Conservation (phyloP, 2,797 vertebrate genomes). For the Galago senegalensis region DNA sequence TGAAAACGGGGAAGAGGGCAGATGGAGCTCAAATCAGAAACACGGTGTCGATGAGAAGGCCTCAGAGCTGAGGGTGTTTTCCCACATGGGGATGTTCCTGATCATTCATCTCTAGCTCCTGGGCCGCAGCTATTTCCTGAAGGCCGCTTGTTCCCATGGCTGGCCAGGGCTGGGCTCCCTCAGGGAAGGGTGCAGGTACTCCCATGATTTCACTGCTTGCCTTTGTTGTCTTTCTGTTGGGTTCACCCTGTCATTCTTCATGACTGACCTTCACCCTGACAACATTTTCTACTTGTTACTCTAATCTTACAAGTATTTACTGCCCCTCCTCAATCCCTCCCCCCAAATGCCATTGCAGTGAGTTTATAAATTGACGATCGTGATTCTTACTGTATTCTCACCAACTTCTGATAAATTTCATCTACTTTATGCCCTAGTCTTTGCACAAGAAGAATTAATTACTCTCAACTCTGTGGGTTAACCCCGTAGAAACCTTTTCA, state of each 20-base stretch:
- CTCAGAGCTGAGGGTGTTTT: not conserved
- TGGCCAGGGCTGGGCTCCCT: not conserved
- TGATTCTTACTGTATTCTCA: not conserved
- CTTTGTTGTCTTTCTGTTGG: not conserved
- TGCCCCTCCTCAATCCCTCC: accelerated
- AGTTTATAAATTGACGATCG: not conserved
- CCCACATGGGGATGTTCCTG: not conserved
- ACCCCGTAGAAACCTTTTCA: not conserved
- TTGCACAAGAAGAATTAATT: not conserved
- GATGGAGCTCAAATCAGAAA: not conserved
- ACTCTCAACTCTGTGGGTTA: not conserved
- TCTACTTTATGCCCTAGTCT: not conserved
- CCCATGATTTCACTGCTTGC: not conserved
- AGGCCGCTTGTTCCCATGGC: not conserved
- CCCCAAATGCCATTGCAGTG: not conserved
- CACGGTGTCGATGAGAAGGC: not conserved
- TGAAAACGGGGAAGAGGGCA: not conserved
- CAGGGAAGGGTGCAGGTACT: not conserved
- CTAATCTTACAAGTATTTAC: not conserved
- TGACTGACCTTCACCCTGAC: not conserved
- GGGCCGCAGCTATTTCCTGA: not conserved
- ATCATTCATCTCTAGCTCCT: not conserved
- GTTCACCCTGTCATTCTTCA: not conserved
- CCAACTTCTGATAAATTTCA: not conserved
- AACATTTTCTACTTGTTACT: not conserved